Evolutionary conservation across 2,113 vertebrate genomes (phyloP), one percentile per base, ranked within the genome.

Genomic region (Shinisaurus crocodilurus): DNA sequence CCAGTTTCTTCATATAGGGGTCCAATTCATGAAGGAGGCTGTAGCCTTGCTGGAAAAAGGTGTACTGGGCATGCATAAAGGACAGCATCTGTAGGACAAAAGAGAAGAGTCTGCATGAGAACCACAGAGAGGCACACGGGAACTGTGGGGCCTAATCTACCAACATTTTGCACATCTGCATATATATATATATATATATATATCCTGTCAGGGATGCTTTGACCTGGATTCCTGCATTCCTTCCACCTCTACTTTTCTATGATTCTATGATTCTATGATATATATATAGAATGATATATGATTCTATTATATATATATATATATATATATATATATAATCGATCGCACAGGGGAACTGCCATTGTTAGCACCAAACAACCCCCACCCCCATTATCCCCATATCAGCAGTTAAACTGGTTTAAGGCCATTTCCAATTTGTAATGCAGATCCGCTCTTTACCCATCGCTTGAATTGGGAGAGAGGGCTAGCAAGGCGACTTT

Each of bases 1-100:
- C 99, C 92, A 99, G 94, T 87, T 98, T 99, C 96, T 99, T 99
- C 98, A 99, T 99, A 96, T 99, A 99, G 8, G 99, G 99, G 87
- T 99, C 97, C 12, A 99, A 97, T 93, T 98, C 97, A 50, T 99
- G 98, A 86, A 99, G 98, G 75, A 99, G 98, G 96, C 97, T 98
- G 93, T 98, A 99, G 88, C 99, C 99, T 95, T 99, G 99, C 97
- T 99, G 98, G 96, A 99, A 99, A 54, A 99, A 98, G 34, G 98
- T 98, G 94, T 98, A 98, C 97, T 99, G 99, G 87, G 99, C 99
- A 0, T 99, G 98, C 99, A 99, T 99, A 96, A 99, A 99, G 1
- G 99, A 99, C 95, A 99, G 94, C 98, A 99, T 99, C 99, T 99
- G 97, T 12, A 2, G 15, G 83, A 88, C 27, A 0, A 15, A 90